Evolutionary conservation across 64 coral and sea anemone species (phyloP), one percentile per base, ranked within the genome.

Genomic region (Stylophora pistillata): DNA sequence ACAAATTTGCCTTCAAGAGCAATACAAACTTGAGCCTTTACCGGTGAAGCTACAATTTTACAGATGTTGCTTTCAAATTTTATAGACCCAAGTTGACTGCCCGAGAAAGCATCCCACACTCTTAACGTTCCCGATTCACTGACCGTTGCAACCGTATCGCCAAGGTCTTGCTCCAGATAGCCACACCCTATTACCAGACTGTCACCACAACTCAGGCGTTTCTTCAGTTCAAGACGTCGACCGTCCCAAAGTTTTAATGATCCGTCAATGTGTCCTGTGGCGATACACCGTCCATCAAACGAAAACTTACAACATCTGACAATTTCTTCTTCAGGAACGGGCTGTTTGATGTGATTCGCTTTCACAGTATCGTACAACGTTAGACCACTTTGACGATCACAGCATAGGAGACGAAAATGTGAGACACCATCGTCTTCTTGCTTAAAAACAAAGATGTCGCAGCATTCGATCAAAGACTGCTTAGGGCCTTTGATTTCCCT

Each of bases 251-350:
- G 55, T 16, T 70, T 62, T 11, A 93, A 64, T 59, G 58, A 55
- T 15, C 91, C 91, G 25, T 58, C 75, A 13, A 66, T 56, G 58
- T 93, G 86, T 23, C 91, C 91, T 15, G 86, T 93, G 0, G 78
- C 86, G 58, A 93, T 55, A 10, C 33, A 29, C 0, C 56, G 59
- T 54, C 91, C 91, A 84, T 89, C 78, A 14, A 13, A 52, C n/a
- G 91, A 93, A 74, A 93, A 93, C 74, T 74, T 89, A 21, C 91
- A 93, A 28, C 91, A 93, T 5, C 23, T 76, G 27, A 69, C 78
- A 57, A 71, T 20, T 31, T 89, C 55, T 5, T 41, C 68, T 9
- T 64, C 53, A 16, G 27, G 30, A 63, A 60, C 74, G 30, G 7
- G 76, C 1, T 15, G 32, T 14, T 18, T 68, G 18, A 82, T 23